These are phyloP conservation scores for Carassius auratus DNA, from an alignment of 2,113 vertebrate species.

Conservation along the genomic window DNA sequence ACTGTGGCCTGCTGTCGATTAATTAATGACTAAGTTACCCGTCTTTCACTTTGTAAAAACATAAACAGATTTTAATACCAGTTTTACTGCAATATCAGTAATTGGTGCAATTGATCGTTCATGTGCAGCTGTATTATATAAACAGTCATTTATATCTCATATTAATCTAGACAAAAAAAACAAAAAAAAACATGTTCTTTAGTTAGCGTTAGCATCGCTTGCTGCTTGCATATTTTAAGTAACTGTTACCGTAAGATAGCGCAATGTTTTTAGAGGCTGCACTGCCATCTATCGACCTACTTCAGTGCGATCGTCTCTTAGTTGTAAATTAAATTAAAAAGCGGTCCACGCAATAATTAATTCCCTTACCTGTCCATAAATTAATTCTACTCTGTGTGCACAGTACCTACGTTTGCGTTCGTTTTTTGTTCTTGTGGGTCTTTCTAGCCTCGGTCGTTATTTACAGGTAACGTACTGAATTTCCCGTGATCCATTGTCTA, in stretches of 20 bases:
- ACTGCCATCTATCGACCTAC: neutral
- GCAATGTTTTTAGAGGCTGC: neutral
- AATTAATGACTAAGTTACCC: neutral
- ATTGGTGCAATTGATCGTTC: neutral
- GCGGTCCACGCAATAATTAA: neutral
- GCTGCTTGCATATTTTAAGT: neutral
- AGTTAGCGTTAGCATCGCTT: neutral
- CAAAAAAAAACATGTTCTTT: neutral
- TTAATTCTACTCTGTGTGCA: neutral
- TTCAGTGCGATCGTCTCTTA: neutral
- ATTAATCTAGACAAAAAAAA: neutral
- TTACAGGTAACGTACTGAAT: neutral
- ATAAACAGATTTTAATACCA: neutral
- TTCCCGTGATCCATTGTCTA: neutral
- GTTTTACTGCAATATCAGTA: neutral
- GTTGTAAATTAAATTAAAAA: neutral
- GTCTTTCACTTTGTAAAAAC: neutral
- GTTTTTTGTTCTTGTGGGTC: neutral
- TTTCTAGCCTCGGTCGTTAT: neutral
- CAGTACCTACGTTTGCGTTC: neutral
- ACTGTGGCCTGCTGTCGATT: neutral
- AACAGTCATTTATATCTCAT: neutral
- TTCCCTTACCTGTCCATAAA: neutral
- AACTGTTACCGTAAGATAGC: neutral
- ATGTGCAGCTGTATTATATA: neutral